phyloP scores from a whole-genome alignment of 2,797 vertebrate genomes.

The Hippopotamyrus pictus region DNA sequence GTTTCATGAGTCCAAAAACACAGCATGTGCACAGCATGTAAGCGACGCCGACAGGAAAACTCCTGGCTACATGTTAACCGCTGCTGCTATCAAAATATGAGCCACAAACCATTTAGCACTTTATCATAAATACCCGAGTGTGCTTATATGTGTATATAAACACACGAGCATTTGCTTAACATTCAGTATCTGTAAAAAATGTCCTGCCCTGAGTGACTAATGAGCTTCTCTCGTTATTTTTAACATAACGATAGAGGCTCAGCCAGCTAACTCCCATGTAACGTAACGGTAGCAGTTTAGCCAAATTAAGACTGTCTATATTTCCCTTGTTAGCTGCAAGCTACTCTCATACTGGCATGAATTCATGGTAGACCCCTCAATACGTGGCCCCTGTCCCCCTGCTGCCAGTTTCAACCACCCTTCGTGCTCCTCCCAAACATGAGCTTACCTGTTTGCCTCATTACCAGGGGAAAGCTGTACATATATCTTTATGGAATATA shows the following conservation, averaged over 20 bases:
- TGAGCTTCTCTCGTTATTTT: background rate
- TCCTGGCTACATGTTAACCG: background rate
- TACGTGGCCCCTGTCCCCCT: background rate
- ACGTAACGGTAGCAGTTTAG: background rate
- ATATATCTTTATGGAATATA: background rate
- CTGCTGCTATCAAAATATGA: background rate
- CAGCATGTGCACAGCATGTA: background rate
- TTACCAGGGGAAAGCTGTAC: background rate
- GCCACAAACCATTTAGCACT: constrained; percentile 11
- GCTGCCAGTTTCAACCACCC: constrained; percentile 3
- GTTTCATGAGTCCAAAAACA: background rate
- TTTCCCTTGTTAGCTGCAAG: background rate
- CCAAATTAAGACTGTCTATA: background rate
- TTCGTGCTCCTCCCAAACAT: background rate
- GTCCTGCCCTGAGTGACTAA: background rate
- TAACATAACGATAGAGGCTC: background rate
- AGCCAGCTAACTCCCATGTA: background rate
- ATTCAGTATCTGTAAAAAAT: background rate
- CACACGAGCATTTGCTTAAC: background rate
- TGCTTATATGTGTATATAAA: background rate
- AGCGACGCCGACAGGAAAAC: background rate
- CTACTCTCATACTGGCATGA: background rate
- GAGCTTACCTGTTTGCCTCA: background rate
- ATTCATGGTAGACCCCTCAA: background rate
- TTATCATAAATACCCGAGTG: constrained; percentile 14